Percentiles rank a stretch among this genome's conserved stretches.
Conservation (phyloP, 2,113 vertebrate genomes). For the Sturnira hondurensis region DNA sequence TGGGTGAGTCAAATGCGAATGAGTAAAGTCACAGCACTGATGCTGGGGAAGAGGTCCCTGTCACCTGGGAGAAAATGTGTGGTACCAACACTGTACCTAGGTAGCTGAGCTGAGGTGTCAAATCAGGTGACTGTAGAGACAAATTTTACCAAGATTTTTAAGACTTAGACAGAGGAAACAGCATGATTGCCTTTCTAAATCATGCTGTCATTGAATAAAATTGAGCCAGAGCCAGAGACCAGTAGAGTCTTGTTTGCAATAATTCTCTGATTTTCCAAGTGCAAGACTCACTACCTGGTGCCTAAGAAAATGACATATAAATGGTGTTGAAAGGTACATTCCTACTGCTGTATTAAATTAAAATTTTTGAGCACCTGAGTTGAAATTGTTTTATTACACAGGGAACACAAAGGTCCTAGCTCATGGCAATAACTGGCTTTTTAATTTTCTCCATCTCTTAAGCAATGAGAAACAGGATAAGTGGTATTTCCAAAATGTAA, state of each 20-base stretch:
- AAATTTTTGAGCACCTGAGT: neutral
- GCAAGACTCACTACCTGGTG: neutral
- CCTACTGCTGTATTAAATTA: neutral
- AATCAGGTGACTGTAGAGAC: neutral
- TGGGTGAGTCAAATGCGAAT: neutral
- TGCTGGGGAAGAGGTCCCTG: neutral
- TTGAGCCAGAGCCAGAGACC: neutral
- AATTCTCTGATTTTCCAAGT: slow-evolving; percentile 20
- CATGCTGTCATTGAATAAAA: neutral
- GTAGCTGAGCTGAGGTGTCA: neutral
- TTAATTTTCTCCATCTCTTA: slow-evolving; percentile 23
- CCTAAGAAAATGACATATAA: neutral
- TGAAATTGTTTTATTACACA: neutral
- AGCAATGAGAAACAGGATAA: neutral
- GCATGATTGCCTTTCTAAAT: neutral
- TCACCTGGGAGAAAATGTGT: neutral
- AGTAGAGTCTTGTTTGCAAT: neutral
- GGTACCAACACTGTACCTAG: neutral
- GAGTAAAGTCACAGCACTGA: neutral
- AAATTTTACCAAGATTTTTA: neutral
- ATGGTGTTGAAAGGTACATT: neutral
- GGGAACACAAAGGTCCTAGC: neutral
- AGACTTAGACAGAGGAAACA: neutral
- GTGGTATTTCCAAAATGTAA: neutral
- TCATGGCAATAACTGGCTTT: neutral